Percentiles rank a stretch among this genome's conserved stretches.
These are phyloP conservation scores for Lithophane leautieri DNA, from an alignment of 2,888 invertebrate species.

Conservation along the genomic window DNA sequence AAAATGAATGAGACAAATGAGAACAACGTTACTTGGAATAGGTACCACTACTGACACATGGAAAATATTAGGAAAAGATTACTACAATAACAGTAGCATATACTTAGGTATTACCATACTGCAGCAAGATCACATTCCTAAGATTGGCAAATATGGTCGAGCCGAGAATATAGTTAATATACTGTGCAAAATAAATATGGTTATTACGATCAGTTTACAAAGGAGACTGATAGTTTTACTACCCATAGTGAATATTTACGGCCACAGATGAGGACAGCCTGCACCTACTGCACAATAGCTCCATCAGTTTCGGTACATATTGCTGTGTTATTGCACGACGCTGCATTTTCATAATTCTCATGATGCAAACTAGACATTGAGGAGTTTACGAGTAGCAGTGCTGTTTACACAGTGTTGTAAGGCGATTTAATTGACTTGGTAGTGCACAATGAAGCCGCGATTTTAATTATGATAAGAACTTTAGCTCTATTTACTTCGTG, in stretches of 20 bases:
- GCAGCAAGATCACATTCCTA: neutral
- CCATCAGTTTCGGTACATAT: slow-evolving; percentile 29
- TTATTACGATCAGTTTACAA: slow-evolving; percentile 4
- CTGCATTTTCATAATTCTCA: slow-evolving; percentile 53
- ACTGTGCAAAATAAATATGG: neutral
- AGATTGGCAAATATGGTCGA: neutral
- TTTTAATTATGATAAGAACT: slow-evolving; percentile 47
- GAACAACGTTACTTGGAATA: neutral
- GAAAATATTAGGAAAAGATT: neutral
- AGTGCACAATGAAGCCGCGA: slow-evolving; percentile 43
- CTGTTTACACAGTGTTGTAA: slow-evolving; percentile 29
- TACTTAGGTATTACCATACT: neutral
- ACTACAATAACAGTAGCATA: neutral
- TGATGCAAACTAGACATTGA: slow-evolving; percentile 58
- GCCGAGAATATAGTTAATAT: neutral
- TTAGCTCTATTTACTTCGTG: slow-evolving; percentile 8
- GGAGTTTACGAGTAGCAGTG: slow-evolving; percentile 22
- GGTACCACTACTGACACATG: neutral
- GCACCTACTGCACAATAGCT: slow-evolving; percentile 28
- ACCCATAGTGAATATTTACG: neutral
- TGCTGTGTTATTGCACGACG: slow-evolving; percentile 26
- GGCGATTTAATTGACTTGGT: slow-evolving; percentile 32
- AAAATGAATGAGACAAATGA: neutral
- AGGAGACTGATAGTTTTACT: slow-evolving; percentile 3
- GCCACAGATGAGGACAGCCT: slow-evolving; percentile 25